phyloP scores from a whole-genome alignment of 2,888 invertebrate species.

The Odontocolon sp. region DNA sequence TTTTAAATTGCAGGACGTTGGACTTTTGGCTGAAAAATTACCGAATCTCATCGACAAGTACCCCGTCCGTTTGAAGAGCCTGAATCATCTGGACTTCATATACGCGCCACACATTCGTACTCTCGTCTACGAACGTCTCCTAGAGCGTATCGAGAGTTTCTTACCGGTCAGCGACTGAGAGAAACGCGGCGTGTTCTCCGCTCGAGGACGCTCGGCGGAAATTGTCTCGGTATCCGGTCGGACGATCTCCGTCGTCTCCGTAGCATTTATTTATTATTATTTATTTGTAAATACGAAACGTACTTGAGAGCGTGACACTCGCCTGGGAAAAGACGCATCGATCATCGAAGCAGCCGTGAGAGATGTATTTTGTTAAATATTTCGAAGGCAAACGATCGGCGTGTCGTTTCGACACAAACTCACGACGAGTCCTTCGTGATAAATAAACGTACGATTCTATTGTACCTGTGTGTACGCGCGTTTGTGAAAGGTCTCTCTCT shows the following conservation, averaged over 20 bases:
- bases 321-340: neutral
- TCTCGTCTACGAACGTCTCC: conserved; percentile 64
- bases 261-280: neutral
- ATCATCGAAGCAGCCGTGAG: too few species aligned
- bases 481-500: neutral
- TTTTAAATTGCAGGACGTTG: conserved; percentile 60
- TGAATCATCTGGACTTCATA: conserved; percentile 73
- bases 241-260: neutral
- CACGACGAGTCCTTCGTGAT: neutral
- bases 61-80: conserved; percentile 64
- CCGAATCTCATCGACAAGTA: conserved; percentile 62
- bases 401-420: conserved; percentile 31
- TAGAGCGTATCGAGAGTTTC: conserved; percentile 38
- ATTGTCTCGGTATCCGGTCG: neutral
- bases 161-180: neutral
- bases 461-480: conserved; percentile 22
- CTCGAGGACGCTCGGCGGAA: neutral
- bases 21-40: conserved; percentile 60
- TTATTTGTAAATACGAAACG: conserved; percentile 19
- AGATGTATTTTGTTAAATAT: too few species aligned
- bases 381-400: too few species aligned
- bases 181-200: neutral
- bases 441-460: conserved; percentile 20
- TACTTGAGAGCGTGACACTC: neutral
- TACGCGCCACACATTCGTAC: conserved; percentile 65